Evolutionary conservation across 2,888 invertebrate species (phyloP).

Genomic region (Apotomis capreana): DNA sequence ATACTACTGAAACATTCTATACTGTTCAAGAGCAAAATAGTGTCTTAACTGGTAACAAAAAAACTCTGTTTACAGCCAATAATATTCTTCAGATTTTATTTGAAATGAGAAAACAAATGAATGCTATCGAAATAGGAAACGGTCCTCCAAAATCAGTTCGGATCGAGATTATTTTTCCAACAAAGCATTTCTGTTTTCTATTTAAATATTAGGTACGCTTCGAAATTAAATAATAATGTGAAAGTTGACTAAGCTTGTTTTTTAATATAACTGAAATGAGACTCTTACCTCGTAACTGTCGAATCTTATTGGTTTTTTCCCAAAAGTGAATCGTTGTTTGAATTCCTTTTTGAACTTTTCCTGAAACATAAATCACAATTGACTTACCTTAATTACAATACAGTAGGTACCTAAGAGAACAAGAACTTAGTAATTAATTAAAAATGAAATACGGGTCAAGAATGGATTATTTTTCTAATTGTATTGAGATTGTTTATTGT

Average conservation of each 20-base stretch:
- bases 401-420: not conserved
- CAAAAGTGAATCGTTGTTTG: conserved; percentile 86
- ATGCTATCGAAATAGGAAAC: too few species aligned
- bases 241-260: not conserved
- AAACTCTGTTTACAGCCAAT: too few species aligned
- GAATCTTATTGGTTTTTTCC: conserved; percentile 72
- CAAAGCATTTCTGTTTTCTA: not conserved
- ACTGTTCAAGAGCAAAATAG: too few species aligned
- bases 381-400: not conserved
- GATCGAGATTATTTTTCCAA: not conserved
- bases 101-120: too few species aligned
- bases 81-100: too few species aligned
- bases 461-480: too few species aligned
- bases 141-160: not conserved
- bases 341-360: conserved; percentile 92
- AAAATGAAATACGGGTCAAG: not conserved
- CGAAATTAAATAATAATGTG: not conserved
- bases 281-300: conserved; percentile 77
- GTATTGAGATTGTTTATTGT: too few species aligned
- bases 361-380: conserved; percentile 69
- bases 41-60: too few species aligned
- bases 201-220: not conserved
- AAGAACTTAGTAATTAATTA: not conserved
- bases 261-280: not conserved
- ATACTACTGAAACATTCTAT: too few species aligned